These are phyloP conservation scores for Marronus borbonicus DNA, from an alignment of 2,888 invertebrate species.

Conservation along the genomic window DNA sequence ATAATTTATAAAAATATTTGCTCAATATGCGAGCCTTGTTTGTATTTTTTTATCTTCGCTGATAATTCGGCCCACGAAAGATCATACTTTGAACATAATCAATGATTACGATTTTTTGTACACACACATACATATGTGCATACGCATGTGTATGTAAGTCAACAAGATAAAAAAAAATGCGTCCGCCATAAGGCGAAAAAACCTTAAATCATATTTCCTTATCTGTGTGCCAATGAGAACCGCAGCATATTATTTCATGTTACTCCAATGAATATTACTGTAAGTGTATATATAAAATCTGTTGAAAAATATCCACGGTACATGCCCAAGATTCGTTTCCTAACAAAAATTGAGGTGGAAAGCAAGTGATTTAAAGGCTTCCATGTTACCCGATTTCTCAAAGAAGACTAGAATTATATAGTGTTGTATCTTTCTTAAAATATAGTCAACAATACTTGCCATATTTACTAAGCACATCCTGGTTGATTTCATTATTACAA, in stretches of 20 bases:
- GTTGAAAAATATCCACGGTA: neutral
- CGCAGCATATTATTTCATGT: slow-evolving; percentile 20
- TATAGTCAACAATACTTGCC: too few species aligned
- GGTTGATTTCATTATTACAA: too few species aligned
- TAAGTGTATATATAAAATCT: neutral
- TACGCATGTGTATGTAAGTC: slow-evolving; percentile 35
- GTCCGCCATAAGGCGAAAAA: slow-evolving; percentile 43
- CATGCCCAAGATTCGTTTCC: too few species aligned
- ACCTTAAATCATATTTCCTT: slow-evolving; percentile 29
- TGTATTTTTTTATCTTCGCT: slow-evolving; percentile 43
- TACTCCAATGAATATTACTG: neutral
- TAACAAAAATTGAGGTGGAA: too few species aligned
- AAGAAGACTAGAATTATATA: too few species aligned
- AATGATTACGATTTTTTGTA: slow-evolving; percentile 40
- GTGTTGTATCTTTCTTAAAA: too few species aligned
- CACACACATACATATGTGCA: slow-evolving; percentile 24
- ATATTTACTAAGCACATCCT: too few species aligned
- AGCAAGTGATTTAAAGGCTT: too few species aligned
- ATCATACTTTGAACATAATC: slow-evolving; percentile 40
- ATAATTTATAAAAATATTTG: slow-evolving; percentile 43
- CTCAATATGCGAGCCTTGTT: slow-evolving; percentile 42
- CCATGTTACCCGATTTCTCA: too few species aligned
- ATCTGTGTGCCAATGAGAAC: slow-evolving; percentile 33
- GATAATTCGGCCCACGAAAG: slow-evolving; percentile 41
- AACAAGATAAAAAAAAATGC: slow-evolving; percentile 41